Percentiles rank a stretch among this genome's conserved stretches.
Conservation (phyloP, 2,888 invertebrate genomes). For the Mantis religiosa region DNA sequence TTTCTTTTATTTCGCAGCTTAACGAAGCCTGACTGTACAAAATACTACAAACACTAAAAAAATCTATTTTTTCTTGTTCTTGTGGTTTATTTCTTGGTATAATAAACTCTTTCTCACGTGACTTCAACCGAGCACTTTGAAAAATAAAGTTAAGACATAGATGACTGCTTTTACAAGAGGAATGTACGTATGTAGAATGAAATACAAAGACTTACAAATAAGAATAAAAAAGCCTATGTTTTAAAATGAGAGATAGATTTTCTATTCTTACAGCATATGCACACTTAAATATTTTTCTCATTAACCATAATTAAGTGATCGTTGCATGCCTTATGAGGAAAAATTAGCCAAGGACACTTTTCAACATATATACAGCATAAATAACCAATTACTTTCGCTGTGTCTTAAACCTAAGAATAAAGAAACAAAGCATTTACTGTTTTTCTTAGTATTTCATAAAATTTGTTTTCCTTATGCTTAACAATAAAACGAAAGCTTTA, state of each 20-base stretch:
- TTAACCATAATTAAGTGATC: constrained; percentile 12
- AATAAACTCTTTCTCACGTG: constrained; percentile 26
- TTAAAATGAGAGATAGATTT: not conserved
- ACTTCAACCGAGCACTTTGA: not conserved
- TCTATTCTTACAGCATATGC: constrained; percentile 10
- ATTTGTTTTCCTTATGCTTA: not conserved
- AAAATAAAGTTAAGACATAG: constrained; percentile 5
- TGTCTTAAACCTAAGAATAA: constrained; percentile 16
- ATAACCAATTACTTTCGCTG: constrained; percentile 22
- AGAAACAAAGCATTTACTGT: not conserved
- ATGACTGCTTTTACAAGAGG: constrained; percentile 22
- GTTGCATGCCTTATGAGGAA: constrained; percentile 17
- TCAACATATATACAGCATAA: constrained; percentile 11
- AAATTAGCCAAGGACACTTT: constrained; percentile 24
- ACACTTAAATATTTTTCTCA: not conserved
- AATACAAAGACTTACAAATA: constrained; percentile 25
- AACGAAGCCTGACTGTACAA: constrained; percentile 41
- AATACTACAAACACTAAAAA: constrained; percentile 45
- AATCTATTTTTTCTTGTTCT: constrained; percentile 28
- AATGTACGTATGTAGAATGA: constrained; percentile 24
- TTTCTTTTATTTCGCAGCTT: constrained; percentile 11
- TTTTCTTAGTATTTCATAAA: not conserved
- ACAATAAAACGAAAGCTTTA: not conserved
- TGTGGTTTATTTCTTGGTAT: constrained; percentile 14
- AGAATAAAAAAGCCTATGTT: constrained; percentile 9